phyloP scores from a whole-genome alignment of 2,797 vertebrate species.

The Parotocinclus haroldoi region DNA sequence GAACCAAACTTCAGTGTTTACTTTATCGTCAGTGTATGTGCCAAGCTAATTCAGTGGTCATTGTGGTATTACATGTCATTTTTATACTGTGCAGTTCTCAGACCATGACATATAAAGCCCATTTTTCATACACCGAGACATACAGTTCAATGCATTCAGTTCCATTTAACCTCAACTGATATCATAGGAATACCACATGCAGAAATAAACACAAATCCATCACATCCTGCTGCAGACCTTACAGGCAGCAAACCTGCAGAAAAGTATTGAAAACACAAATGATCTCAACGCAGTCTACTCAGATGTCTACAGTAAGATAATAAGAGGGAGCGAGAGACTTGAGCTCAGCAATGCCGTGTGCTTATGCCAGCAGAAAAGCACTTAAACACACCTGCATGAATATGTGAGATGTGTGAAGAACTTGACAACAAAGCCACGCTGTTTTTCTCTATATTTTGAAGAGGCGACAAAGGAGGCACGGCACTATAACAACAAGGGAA shows the following conservation, averaged over 20 bases:
- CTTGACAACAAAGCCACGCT: constrained; percentile 71
- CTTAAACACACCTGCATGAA: constrained; percentile 74
- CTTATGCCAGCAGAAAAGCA: constrained; percentile 77
- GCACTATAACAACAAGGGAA: constrained; percentile 43
- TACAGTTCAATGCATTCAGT: no score
- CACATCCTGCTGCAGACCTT: constrained; percentile 56
- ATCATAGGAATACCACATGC: constrained; percentile 29
- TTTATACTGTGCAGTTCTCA: no score
- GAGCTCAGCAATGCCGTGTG: constrained; percentile 60
- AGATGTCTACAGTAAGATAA: constrained; percentile 43
- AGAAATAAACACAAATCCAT: constrained; percentile 44
- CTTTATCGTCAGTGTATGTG: no score
- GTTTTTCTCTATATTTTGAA: constrained; percentile 62
- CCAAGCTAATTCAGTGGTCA: no score
- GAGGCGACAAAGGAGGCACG: constrained; percentile 45
- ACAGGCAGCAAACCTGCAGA: constrained; percentile 49
- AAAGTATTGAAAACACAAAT: constrained; percentile 55
- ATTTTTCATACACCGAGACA: no score
- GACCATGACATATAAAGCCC: no score
- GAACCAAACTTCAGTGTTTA: no score
- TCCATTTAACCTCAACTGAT: no score
- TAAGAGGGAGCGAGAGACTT: constrained; percentile 52
- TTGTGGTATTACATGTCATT: no score
- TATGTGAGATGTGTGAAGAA: constrained; percentile 68
- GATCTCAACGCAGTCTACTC: constrained; percentile 18